Conservation (phyloP, 2,113 vertebrate species). For the Nothoprocta perdicaria region DNA sequence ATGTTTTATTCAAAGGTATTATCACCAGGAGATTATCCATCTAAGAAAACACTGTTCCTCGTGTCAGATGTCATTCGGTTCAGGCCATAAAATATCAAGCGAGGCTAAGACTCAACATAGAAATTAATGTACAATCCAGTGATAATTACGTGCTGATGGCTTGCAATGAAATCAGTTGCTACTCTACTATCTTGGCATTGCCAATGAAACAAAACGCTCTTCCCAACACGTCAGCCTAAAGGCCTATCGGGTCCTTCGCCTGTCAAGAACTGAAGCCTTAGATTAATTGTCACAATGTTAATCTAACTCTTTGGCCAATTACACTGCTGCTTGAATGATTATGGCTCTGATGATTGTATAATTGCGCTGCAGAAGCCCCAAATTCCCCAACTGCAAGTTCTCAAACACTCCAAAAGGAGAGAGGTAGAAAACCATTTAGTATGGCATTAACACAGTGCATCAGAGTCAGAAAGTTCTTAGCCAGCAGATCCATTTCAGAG, state of each 20-base stretch:
- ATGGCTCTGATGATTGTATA: background rate
- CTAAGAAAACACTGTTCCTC: background rate
- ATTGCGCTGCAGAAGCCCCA: background rate
- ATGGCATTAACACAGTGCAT: fast-evolving
- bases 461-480: background rate
- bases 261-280: background rate
- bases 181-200: background rate
- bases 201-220: background rate
- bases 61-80: background rate
- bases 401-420: background rate
- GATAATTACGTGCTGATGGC: background rate
- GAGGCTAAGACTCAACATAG: background rate
- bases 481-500: background rate
- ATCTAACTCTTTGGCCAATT: background rate
- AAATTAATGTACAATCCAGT: background rate
- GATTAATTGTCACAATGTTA: background rate
- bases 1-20: background rate
- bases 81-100: constrained; percentile 4
- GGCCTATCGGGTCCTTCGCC: background rate
- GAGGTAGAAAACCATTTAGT: fast-evolving
- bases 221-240: background rate
- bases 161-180: background rate
- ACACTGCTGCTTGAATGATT: background rate
- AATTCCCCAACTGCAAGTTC: background rate
- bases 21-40: background rate